A percentile compares a stretch with the other conserved stretches of the same genome.
Conservation (phyloP, 2,888 invertebrate species). For the Euzetes globulus region DNA sequence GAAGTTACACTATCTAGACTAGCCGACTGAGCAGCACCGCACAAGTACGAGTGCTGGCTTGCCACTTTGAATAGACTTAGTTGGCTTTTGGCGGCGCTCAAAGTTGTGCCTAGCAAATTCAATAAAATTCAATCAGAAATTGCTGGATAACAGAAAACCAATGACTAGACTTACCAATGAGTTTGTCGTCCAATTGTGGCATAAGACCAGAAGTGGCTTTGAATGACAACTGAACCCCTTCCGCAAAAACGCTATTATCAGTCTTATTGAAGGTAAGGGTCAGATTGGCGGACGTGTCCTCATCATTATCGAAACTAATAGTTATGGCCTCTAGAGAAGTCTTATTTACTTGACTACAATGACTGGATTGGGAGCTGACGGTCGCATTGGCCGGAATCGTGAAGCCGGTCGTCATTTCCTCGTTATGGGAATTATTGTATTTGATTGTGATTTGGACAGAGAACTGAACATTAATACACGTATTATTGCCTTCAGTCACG, state of each 20-base stretch:
- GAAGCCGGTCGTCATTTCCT: conserved; percentile 42
- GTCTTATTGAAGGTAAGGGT: not conserved
- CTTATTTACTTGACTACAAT: not conserved
- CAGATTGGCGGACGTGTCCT: not conserved
- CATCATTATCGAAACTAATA: not conserved
- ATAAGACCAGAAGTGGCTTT: not conserved
- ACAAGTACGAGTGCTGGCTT: conserved; percentile 64
- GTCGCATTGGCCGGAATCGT: conserved; percentile 10
- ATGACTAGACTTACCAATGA: not conserved
- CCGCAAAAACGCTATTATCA: not conserved
- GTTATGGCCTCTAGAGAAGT: not conserved
- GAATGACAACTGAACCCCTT: not conserved
- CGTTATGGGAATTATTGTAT: conserved; percentile 44
- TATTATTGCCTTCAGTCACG: conserved; percentile 45
- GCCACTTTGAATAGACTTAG: conserved; percentile 54
- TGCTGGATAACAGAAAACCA: too few relatives aligned
- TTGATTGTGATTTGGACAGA: conserved; percentile 59
- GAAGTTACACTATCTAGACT: conserved; percentile 54
- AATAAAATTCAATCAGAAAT: too few relatives aligned
- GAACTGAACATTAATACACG: conserved; percentile 58
- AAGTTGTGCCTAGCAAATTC: not conserved
- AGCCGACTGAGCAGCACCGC: conserved; percentile 54
- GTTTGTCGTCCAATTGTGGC: not conserved
- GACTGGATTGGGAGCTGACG: not conserved
- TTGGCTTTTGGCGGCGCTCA: not conserved